A percentile compares a stretch with the other conserved stretches of the same genome.
These are phyloP conservation scores for Macrosteles quadrilineatus DNA, from an alignment of 1,140 invertebrate species.

Conservation along the genomic window DNA sequence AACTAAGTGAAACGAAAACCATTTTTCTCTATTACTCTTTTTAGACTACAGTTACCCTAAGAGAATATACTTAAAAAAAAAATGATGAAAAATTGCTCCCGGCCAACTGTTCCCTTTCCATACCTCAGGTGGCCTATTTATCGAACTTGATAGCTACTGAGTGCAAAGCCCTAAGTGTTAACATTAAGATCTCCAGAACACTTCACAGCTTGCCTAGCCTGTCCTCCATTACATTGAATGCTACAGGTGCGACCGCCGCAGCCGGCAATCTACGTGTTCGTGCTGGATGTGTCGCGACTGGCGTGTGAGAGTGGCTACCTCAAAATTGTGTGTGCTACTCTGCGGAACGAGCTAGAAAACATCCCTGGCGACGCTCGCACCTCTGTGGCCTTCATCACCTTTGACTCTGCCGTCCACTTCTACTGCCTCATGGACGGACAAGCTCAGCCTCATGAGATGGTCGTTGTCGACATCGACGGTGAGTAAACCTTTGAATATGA, in stretches of 20 bases:
- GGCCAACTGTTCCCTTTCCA: too few species aligned
- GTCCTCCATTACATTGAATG: constrained; percentile 33
- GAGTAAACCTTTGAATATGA: too few species aligned
- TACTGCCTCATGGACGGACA: constrained; percentile 88
- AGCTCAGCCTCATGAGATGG: constrained; percentile 88
- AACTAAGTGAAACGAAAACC: too few species aligned
- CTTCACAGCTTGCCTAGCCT: too few species aligned
- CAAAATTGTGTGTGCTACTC: constrained; percentile 76
- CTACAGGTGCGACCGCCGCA: constrained; percentile 90
- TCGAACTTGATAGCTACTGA: too few species aligned
- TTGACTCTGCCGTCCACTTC: constrained; percentile 90
- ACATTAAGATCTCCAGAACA: too few species aligned
- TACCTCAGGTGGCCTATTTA: too few species aligned
- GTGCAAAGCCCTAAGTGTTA: too few species aligned
- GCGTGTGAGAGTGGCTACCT: constrained; percentile 94
- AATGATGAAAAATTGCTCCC: too few species aligned
- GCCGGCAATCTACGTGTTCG: constrained; percentile 94
- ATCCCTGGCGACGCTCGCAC: constrained; percentile 93
- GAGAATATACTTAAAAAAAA: too few species aligned
- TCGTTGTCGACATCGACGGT: constrained; percentile 92
- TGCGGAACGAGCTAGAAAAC: constrained; percentile 77
- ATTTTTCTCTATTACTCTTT: too few species aligned
- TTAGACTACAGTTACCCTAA: too few species aligned
- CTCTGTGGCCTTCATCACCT: constrained; percentile 93
- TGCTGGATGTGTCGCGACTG: constrained; percentile 91